Conservation (phyloP, 2,113 vertebrate genomes). For the Strigops habroptila region DNA sequence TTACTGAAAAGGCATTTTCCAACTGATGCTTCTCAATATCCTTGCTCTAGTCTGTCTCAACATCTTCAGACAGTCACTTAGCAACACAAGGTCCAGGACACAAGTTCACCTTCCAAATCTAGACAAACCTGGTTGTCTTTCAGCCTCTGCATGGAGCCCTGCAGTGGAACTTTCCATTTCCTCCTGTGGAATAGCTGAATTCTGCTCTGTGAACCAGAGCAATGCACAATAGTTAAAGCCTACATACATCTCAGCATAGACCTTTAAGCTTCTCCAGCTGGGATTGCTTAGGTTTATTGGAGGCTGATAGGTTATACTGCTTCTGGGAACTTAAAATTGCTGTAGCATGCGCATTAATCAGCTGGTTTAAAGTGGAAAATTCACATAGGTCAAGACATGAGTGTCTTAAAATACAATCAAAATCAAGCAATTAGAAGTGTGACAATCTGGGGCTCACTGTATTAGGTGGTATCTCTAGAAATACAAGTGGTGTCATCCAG, state of each 20-base stretch:
- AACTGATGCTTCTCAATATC: not conserved
- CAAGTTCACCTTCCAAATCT: not conserved
- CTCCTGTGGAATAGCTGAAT: not conserved
- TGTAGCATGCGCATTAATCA: not conserved
- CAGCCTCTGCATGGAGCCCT: not conserved
- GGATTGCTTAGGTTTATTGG: not conserved
- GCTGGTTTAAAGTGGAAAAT: not conserved
- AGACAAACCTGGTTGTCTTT: not conserved
- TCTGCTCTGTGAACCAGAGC: not conserved
- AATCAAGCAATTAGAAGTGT: not conserved
- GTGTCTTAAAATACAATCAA: not conserved
- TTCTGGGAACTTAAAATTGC: not conserved
- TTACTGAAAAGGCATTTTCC: not conserved
- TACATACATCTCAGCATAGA: not conserved
- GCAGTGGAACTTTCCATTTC: not conserved
- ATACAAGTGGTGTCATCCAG: not conserved
- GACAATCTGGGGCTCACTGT: not conserved
- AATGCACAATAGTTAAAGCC: not conserved
- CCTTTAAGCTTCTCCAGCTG: not conserved
- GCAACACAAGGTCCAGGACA: not conserved
- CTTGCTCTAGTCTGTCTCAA: not conserved
- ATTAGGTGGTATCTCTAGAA: not conserved
- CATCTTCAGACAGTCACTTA: not conserved
- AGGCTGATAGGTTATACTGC: not conserved
- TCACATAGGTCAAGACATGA: not conserved